Evolutionary conservation across 2,888 invertebrate genomes (phyloP).

Genomic region (Drosophila acutilabella): DNA sequence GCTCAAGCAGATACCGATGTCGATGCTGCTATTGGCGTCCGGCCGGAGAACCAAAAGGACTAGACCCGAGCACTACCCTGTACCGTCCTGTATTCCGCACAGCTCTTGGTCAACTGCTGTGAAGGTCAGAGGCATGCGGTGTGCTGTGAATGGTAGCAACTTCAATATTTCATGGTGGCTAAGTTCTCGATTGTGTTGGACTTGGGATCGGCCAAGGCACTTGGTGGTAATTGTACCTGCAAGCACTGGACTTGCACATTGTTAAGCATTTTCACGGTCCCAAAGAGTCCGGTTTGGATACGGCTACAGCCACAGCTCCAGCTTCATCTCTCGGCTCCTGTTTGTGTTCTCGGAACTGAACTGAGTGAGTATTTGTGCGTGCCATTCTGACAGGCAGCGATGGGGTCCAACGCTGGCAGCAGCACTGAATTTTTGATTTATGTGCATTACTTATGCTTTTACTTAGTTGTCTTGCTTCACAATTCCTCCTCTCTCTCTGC

Average conservation of each 20-base stretch:
- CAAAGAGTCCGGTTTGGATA: conserved; percentile 19
- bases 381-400: conserved; percentile 75
- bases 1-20: conserved; percentile 40
- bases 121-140: not conserved
- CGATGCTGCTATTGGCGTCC: conserved; percentile 21
- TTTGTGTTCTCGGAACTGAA: not conserved
- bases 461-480: conserved; percentile 68
- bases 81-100: no score
- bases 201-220: conserved; percentile 43
- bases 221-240: conserved; percentile 73
- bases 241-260: conserved; percentile 66
- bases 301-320: not conserved
- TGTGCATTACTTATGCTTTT: conserved; percentile 83
- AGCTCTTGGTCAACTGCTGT: no score
- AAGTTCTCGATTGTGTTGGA: conserved; percentile 73
- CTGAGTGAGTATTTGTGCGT: conserved; percentile 80
- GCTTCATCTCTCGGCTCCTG: not conserved
- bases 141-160: conserved; percentile 24
- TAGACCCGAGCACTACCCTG: not conserved
- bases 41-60: not conserved
- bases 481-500: not conserved
- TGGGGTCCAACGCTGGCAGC: conserved; percentile 58
- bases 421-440: conserved; percentile 84
- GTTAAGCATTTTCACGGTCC: conserved; percentile 65
- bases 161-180: conserved; percentile 79